Evolutionary conservation across 2,888 invertebrate species (phyloP), one percentile per base, ranked within the genome.

Genomic region (Drosophila helvetica): DNA sequence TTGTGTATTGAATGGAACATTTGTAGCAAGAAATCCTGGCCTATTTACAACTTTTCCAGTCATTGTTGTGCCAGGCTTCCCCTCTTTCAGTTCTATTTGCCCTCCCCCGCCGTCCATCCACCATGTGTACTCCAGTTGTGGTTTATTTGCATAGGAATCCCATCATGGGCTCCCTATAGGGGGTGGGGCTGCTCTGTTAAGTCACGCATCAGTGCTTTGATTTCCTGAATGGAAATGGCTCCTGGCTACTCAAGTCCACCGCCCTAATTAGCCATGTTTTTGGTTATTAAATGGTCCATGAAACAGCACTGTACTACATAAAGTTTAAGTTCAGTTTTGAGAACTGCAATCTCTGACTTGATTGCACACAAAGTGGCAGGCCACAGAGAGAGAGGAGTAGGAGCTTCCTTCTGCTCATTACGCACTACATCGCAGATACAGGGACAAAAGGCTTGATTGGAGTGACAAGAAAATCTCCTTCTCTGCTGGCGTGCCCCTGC

Each of bases 1-100:
- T 12, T 19, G 4, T 38, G 62, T 69, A 79, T 79, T 79, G 79
- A 75, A 78, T 80, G 70, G 64, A 58, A 70, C 74, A 79, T 81
- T 83, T 79, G 79, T 74, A 85, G 72, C 88, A 82, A 83, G 88
- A 79, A 87, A 72, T 81, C 77, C 82, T 87, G 83, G 82, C 86
- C 83, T 77, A 87, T 87, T 83, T 83, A 67, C 77, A 70, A 77
- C 64, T 74, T 74, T 65, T 54, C 47, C 60, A 64, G 54, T 50
- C 62, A 71, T 51, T 70, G 61, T 71, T 61, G 25, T 55, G n/a
- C 53, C 48, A 18, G 22, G 56, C 19, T 22, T 5, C 38, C 12
- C 46, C 56, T 50, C 25, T 25, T 7, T 7, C 46, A 51, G 47
- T 38, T 52, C 52, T n/a, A 42, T 45, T 48, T 48, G 68, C 43